Conservation (phyloP, 2,113 vertebrate genomes). For the Nycticorax nycticorax region DNA sequence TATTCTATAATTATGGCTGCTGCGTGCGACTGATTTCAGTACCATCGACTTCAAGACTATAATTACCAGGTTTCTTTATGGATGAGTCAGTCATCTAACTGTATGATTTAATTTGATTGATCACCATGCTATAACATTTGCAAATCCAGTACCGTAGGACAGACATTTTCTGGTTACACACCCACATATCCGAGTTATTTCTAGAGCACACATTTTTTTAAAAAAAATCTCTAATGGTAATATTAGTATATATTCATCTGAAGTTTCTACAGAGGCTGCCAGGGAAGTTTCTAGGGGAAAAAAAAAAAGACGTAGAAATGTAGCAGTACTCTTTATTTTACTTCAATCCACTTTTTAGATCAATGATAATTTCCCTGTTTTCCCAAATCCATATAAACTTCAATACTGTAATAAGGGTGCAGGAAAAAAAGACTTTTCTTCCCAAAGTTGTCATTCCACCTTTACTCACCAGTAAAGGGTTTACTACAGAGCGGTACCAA, state of each 20-base stretch:
- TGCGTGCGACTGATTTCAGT: neutral
- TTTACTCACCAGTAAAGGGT: neutral
- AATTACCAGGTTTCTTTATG: conserved; percentile 33
- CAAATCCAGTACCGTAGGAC: neutral
- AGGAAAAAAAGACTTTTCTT: neutral
- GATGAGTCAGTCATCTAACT: neutral
- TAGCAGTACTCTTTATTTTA: neutral
- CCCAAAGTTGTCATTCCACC: neutral
- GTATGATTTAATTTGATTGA: conserved; percentile 6
- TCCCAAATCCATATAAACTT: neutral
- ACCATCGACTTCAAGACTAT: neutral
- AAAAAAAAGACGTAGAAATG: neutral
- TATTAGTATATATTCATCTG: neutral
- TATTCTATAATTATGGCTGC: neutral
- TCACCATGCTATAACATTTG: neutral
- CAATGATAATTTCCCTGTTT: neutral
- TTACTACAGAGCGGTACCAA: neutral
- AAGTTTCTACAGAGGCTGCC: neutral
- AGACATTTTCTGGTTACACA: neutral
- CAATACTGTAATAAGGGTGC: neutral
- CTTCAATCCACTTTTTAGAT: neutral
- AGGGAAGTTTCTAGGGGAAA: neutral
- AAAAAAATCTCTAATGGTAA: neutral
- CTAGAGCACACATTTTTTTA: neutral
- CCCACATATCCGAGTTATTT: neutral